Evolutionary conservation across 2,888 invertebrate species (phyloP), one percentile per base, ranked within the genome.

Genomic region (Brenthis ino): DNA sequence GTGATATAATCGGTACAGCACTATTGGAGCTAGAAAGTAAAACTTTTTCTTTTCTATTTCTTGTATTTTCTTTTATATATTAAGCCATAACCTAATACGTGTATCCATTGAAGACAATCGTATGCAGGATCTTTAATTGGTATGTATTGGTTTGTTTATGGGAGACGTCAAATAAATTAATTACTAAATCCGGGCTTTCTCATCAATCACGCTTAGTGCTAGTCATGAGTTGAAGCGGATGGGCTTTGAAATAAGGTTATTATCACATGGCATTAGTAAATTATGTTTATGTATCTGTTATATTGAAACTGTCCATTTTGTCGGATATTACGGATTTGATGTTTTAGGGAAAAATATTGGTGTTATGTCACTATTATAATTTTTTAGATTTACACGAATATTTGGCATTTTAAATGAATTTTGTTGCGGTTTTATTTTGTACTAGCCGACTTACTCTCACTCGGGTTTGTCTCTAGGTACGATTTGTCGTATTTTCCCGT

Each of bases 91-190:
- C 28, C 37, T 8, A 37, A 37, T 8, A 8, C 37, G 37, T 11
- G 11, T 43, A 11, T 43, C 37, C 37, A 8, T 16, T 47, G 13
- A 33, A n/a, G 48, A 47, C 64, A 64, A 63, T 69, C 51, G 57
- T 13, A 66, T 48, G 68, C 60, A 64, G 53, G 61, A 65, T 65
- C 65, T 69, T 72, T 67, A 72, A 72, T 70, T 72, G 70, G 58
- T 56, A 61, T 68, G 57, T 74, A 70, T 72, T 67, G 70, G 70
- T 57, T 66, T 71, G 71, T 73, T 73, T 73, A 73, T 70, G 70
- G 73, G 67, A 28, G 56, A 65, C 69, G 72, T 75, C 72, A 72
- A 74, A 75, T 75, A 75, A 72, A 75, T 75, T 74, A 74, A 75
- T 72, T 74, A 71, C 74, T 68, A 64, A 71, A 72, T 73, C 70